A percentile compares a stretch with the other conserved stretches of the same genome.
phyloP scores from a whole-genome alignment of 2,888 invertebrate species.

The Antheraea assamensis region DNA sequence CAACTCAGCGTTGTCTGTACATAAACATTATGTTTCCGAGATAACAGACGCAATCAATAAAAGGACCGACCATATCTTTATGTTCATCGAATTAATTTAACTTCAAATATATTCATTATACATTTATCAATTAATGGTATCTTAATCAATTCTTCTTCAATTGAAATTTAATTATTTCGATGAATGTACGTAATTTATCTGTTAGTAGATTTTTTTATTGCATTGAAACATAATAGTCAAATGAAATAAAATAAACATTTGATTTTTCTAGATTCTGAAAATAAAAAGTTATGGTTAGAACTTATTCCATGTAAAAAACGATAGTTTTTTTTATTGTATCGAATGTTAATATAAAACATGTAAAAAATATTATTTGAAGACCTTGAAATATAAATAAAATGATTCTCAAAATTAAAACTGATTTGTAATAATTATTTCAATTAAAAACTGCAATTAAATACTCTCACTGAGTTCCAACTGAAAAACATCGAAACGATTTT shows the following conservation, averaged over 20 bases:
- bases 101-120: constrained; percentile 4
- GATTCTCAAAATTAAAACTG: too few species aligned
- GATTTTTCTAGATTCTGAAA: background rate
- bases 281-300: background rate
- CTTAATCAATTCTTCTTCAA: background rate
- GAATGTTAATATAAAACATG: background rate
- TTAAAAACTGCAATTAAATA: background rate
- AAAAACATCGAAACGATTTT: background rate
- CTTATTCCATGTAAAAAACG: background rate
- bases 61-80: background rate
- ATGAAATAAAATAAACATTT: background rate
- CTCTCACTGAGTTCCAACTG: background rate
- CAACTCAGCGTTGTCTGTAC: background rate
- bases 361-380: background rate
- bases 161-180: background rate
- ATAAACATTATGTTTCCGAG: constrained; percentile 3
- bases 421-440: background rate
- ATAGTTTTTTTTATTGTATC: too few species aligned
- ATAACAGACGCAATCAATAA: background rate
- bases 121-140: background rate
- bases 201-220: too few species aligned
- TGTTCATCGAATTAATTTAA: background rate
- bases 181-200: background rate
- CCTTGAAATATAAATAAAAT: background rate
- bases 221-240: background rate